Base-by-base conservation (phyloP, 2,888 invertebrate genomes). In the Scaptomyza caliginosa region DNA sequence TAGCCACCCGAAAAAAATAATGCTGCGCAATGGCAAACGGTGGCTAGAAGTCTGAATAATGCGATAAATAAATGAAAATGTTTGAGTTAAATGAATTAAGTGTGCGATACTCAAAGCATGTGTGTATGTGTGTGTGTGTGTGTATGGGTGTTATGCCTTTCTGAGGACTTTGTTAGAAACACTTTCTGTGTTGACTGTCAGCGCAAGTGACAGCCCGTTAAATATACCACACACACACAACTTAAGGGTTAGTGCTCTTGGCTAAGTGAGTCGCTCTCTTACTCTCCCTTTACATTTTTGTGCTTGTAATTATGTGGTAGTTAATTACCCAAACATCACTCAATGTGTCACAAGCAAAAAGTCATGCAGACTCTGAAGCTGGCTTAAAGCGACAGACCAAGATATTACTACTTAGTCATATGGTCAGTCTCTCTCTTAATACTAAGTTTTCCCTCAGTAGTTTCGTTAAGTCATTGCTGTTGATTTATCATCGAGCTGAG, bases 51-150 rank as follows among this genome's bases (percentile, higher is more conserved):
- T 70, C 55, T 38, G 55, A 58, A 76, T 80, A 87, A 83, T 87
- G 80, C 80, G 86, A 86, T 87, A 83, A 83, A 87, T 87, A 87
- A 83, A 83, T 83, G 86, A 87, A 87, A 82, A 85, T 87, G 86
- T 82, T 82, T 87, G 81, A 82, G 87, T 85, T 82, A 82, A 81
- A 87, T 85, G 86, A 87, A 87, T 82, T 87, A 82, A 82, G 81
- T 85, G 87, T 75, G 69, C 57, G 87, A 85, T 78, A 85, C 69
- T 51, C 68, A 42, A 32, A 43, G 42, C 34, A 23, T 39, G 36
- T 34, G 23, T 21, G 48, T 48, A 50, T 46, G 34, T 38, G n/a
- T 19, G 32, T 17, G 36, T 19, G 39, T 30, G 42, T 55, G 19
- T 57, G 34, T 40, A 39, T 42, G 30, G 38, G 32, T 38, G 38